phyloP scores from a whole-genome alignment of 2,113 vertebrate species.

The Vicugna pacos region DNA sequence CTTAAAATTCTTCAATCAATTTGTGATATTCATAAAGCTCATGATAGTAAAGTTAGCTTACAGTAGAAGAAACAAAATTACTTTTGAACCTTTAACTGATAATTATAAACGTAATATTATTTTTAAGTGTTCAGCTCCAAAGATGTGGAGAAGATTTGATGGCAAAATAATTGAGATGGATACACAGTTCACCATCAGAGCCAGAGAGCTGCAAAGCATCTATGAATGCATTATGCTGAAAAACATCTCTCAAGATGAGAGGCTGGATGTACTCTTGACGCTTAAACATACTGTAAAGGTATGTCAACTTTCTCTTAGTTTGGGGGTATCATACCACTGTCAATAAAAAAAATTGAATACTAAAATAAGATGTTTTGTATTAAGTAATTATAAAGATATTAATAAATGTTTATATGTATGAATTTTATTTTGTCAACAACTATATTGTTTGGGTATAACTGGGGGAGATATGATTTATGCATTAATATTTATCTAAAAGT shows the following conservation, averaged over 20 bases:
- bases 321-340: not conserved
- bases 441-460: conserved; percentile 24
- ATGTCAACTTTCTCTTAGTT: conserved; percentile 66
- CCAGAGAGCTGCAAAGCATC: conserved; percentile 91
- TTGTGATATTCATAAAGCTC: conserved; percentile 14
- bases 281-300: conserved; percentile 94
- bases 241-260: conserved; percentile 87
- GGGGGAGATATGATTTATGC: not conserved
- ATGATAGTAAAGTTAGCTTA: conserved; percentile 40
- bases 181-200: conserved; percentile 89
- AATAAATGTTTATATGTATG: conserved; percentile 32
- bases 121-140: conserved; percentile 92
- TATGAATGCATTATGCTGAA: conserved; percentile 87
- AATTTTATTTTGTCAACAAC: conserved; percentile 8
- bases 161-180: conserved; percentile 92
- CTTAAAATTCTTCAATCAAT: conserved; percentile 21
- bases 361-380: conserved; percentile 22
- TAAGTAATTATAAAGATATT: conserved; percentile 26
- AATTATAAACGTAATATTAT: conserved; percentile 70
- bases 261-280: conserved; percentile 88
- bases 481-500: conserved; percentile 27
- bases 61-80: conserved; percentile 9
- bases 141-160: conserved; percentile 88
- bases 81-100: conserved; percentile 28
- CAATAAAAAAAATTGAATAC: not conserved